phyloP scores from a whole-genome alignment of 2,888 invertebrate genomes.

The Bedellia somnulentella region DNA sequence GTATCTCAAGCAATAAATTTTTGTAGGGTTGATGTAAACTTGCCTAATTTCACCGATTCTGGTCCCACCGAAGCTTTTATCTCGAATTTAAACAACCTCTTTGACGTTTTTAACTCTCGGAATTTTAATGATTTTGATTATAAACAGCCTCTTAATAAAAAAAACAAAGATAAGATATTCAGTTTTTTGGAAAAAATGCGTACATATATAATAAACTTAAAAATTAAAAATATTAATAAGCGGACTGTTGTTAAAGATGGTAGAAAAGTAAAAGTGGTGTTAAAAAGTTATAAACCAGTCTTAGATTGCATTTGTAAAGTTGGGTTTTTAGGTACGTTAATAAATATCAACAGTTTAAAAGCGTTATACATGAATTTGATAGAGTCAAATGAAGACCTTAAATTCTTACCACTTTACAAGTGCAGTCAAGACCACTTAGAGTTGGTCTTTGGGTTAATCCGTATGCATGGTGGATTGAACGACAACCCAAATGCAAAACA shows the following conservation, averaged over 20 bases:
- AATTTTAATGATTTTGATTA: slow-evolving; percentile 4
- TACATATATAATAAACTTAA: slow-evolving; percentile 7
- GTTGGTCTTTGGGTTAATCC: no score
- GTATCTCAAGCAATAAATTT: slow-evolving; percentile 8
- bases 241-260: slow-evolving; percentile 1
- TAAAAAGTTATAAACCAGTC: no score
- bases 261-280: slow-evolving; percentile 4
- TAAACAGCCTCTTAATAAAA: background rate
- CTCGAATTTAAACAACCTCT: slow-evolving; percentile 8
- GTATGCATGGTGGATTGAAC: no score
- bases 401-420: slow-evolving; percentile 4
- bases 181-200: slow-evolving; percentile 1
- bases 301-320: slow-evolving; percentile 3
- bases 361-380: slow-evolving; percentile 1
- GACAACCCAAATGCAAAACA: no score
- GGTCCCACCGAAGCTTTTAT: slow-evolving; percentile 9
- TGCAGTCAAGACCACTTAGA: slow-evolving; percentile 11
- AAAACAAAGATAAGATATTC: slow-evolving; percentile 3
- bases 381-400: no score
- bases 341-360: slow-evolving; percentile 3
- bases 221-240: slow-evolving; percentile 7
- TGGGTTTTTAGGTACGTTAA: slow-evolving; percentile 3
- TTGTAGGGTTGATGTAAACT: slow-evolving; percentile 5
- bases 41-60: slow-evolving; percentile 3
- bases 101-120: slow-evolving; percentile 10